Base-by-base conservation (phyloP, 23 tunicate species). In the Styela clava region DNA sequence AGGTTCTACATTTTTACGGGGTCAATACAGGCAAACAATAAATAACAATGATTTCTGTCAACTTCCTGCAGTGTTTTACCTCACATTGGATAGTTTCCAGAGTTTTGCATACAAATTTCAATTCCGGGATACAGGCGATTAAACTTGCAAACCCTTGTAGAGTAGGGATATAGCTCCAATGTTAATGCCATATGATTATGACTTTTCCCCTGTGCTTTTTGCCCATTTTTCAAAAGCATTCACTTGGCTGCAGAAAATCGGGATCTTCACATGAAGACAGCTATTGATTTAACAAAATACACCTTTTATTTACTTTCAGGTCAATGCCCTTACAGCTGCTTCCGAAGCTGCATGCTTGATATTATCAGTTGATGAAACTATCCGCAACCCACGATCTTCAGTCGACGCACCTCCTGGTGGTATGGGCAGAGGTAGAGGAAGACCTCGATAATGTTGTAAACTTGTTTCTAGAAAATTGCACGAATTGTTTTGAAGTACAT, bases 301-400 rank as follows among this genome's bases (percentile, higher is more conserved):
- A n/a, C n/a, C n/a, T n/a, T n/a, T n/a, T n/a, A n/a, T n/a, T 69
- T 61, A 27, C 31, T 19, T 63, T 18, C 35, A 91, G 85, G 86
- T 83, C 33, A 93, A 93, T 64, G 98, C 98, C 18, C 73, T 93
- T 12, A 93, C 89, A 7, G 93, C 99, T 31, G 99, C 99, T 2
- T 83, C 96, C 20, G 99, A 95, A 78, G 99, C 96, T 33, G 99
- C 99, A 52, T 95, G 99, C 63, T 69, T 90, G 18, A 86, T 95
- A 74, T 79, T 95, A 23, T 89, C 99, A 2, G 99, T 95, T 51
- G 99, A 95, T 74, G 95, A 90, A 86, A 95, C 99, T 1, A 90
- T 95, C 16, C 89, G 89, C 36, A 90, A 89, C 68, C 99, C 99
- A 27, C 78, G 95, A 76, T 89, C 99, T 12, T 87, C 91, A 24